A percentile compares a stretch with the other conserved stretches of the same genome.
Evolutionary conservation across 2,888 invertebrate genomes (phyloP).

Genomic region (Melanophora roralis): DNA sequence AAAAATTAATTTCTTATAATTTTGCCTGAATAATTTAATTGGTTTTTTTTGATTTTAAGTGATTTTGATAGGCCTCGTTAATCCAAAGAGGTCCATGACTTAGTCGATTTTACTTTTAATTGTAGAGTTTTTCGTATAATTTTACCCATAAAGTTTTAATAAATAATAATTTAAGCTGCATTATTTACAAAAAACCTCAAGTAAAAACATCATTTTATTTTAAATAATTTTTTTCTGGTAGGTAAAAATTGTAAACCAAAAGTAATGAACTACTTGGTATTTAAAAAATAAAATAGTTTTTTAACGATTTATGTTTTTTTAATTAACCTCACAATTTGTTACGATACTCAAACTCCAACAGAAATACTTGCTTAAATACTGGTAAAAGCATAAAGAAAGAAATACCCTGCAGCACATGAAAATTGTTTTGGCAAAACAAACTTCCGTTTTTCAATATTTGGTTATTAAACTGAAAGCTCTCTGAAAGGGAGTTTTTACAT

Average conservation of each 20-base stretch:
- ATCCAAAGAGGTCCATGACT: too few species aligned
- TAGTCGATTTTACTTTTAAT: too few species aligned
- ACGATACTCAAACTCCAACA: conserved; percentile 68
- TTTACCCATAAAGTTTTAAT: too few species aligned
- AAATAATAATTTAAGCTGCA: too few species aligned
- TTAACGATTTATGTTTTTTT: conserved; percentile 75
- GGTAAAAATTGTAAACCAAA: conserved; percentile 16
- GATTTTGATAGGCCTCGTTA: neutral
- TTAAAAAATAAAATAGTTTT: conserved; percentile 50
- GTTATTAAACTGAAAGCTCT: too few species aligned
- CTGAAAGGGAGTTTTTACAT: too few species aligned
- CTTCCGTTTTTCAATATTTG: too few species aligned
- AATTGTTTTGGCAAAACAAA: too few species aligned
- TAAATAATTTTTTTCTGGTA: conserved; percentile 7
- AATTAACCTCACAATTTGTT: conserved; percentile 76
- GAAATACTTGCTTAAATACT: neutral
- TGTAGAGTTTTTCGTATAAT: too few species aligned
- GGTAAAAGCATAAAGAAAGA: neutral
- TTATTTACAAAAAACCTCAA: neutral
- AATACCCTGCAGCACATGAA: too few species aligned
- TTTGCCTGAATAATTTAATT: neutral
- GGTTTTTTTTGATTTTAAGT: neutral
- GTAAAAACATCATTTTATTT: conserved; percentile 10
- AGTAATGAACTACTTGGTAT: conserved; percentile 12
- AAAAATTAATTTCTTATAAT: too few species aligned